Evolutionary conservation across 2,113 vertebrate genomes (phyloP).

Genomic region (Entelurus aequoreus): DNA sequence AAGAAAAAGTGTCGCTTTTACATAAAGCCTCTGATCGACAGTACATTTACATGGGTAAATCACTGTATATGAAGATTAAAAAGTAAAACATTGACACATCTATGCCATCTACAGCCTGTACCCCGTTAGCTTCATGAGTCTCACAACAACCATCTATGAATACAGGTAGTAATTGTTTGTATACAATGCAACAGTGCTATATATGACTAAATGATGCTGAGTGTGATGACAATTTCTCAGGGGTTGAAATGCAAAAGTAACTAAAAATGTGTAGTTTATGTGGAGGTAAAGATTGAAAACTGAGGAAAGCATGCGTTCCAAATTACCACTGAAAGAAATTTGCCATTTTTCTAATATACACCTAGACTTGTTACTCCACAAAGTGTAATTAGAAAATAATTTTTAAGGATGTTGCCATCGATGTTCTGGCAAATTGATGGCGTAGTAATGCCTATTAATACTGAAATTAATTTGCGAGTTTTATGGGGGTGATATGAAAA

Average conservation of each 20-base stretch:
- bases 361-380: constrained; percentile 2
- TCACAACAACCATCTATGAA: background rate
- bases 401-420: constrained; percentile 39
- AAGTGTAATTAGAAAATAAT: constrained; percentile 25
- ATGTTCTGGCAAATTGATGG: constrained; percentile 12
- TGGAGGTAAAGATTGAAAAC: constrained; percentile 21
- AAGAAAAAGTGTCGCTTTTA: background rate
- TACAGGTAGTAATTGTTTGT: background rate
- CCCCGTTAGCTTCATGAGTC: background rate
- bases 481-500: constrained; percentile 13
- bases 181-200: background rate
- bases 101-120: background rate
- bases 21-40: background rate
- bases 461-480: constrained; percentile 1
- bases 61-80: background rate
- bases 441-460: constrained; percentile 19
- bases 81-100: background rate
- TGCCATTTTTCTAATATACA: constrained; percentile 5
- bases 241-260: constrained; percentile 1
- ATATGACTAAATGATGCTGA: background rate
- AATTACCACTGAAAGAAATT: constrained; percentile 25
- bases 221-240: background rate
- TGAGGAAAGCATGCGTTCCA: constrained; percentile 16
- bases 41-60: background rate
- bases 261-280: background rate